A percentile compares a stretch with the other conserved stretches of the same genome.
Evolutionary conservation across 1,140 invertebrate species (phyloP).

Genomic region (Dreissena polymorpha): DNA sequence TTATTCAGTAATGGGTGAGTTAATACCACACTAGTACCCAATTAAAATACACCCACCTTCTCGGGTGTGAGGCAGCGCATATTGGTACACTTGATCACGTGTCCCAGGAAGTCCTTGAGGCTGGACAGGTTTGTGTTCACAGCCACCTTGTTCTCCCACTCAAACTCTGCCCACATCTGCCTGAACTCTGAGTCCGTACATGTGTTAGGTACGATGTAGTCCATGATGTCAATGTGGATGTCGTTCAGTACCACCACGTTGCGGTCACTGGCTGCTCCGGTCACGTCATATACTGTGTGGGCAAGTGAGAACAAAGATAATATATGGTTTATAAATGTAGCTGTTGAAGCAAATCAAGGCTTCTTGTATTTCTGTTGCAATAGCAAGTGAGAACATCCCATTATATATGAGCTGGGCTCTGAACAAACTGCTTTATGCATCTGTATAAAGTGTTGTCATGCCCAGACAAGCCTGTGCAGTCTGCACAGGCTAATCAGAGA

Average conservation of each 20-base stretch:
- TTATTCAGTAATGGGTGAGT: no score
- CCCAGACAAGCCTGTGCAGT: no score
- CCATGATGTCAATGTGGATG: conserved; percentile 99
- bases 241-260: conserved; percentile 99
- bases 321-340: no score
- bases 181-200: conserved; percentile 98
- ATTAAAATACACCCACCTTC: conserved; percentile 81
- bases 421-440: no score
- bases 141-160: conserved; percentile 99
- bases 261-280: conserved; percentile 94
- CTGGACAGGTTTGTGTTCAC: conserved; percentile 97
- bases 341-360: no score
- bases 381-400: no score
- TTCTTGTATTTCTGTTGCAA: no score
- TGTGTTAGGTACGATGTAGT: conserved; percentile 98
- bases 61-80: conserved; percentile 98
- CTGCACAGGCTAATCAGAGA: no score
- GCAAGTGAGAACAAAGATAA: neutral
- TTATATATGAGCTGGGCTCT: no score
- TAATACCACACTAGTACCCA: no score
- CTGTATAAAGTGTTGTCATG: no score
- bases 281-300: conserved; percentile 94
- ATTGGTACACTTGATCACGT: conserved; percentile 96
- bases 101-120: conserved; percentile 94
- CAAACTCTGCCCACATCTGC: conserved; percentile 99